Evolutionary conservation across 1,140 invertebrate species (phyloP), one percentile per base, ranked within the genome.

Genomic region (Ganaspis sp.): DNA sequence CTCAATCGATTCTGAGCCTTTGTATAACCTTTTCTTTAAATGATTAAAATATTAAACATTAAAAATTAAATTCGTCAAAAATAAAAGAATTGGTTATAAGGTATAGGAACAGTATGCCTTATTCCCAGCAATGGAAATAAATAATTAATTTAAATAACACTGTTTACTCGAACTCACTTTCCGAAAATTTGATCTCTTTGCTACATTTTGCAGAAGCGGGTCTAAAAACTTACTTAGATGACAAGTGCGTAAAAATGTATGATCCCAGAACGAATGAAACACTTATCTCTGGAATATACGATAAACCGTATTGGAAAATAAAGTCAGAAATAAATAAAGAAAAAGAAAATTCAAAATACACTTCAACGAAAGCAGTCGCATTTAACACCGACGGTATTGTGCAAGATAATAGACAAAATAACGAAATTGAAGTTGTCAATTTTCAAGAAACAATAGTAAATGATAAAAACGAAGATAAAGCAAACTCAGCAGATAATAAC

Each of bases 181-280:
- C 42, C 0, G 64, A 73, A 73, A 58, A 73, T 34, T 17, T 73
- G 9, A 45, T 77, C n/a, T 77, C 45, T 3, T 17, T 26, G 15
- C 21, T 40, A 15, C 37, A 53, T 17, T 49, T 72, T 45, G 71
- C 38, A 40, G 70, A 71, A 71, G 38, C 29, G 9, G 70, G 70
- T 37, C 42, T 26, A 26, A 45, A 17, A 17, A 72, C 42, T 1
- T 34, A 72, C n/a, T 26, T 72, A 26, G 70, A 72, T n/a, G 21
- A 72, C 12, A 23, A 73, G 15, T 3, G 12, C 0, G 71, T 69
- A n/a, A 40, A 70, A 29, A 45, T 64, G 42, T 58, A 15, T 11
- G 58, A 42, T 72, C 45, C 9, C 9, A 23, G 9, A 23, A 75
- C 26, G 15, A 72, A 64, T 40, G 15, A 72, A 42, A 38, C 17